phyloP scores from a whole-genome alignment of 2,888 invertebrate species.

The Phyto melanocephala region DNA sequence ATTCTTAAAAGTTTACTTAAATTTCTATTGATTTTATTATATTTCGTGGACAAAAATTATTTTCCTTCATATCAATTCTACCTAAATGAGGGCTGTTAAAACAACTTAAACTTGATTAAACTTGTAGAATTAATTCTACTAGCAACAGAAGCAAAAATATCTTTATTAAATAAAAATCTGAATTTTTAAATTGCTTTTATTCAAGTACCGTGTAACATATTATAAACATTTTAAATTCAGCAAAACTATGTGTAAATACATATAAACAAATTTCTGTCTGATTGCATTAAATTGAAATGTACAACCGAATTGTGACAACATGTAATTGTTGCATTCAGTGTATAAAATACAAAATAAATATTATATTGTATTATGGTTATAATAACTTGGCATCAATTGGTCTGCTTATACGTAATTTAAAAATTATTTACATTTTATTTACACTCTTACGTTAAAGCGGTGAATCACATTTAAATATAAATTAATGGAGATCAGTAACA shows the following conservation, averaged over 20 bases:
- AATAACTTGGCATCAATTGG: neutral
- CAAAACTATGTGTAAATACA: too few relatives aligned
- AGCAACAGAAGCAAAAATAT: neutral
- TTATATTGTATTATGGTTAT: conserved; percentile 4
- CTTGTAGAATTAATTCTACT: neutral
- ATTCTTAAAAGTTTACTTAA: too few relatives aligned
- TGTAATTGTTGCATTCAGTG: conserved; percentile 38
- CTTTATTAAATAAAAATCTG: conserved; percentile 16
- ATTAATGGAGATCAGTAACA: too few relatives aligned
- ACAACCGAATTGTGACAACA: conserved; percentile 75
- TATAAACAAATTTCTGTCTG: conserved; percentile 27
- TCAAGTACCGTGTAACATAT: neutral
- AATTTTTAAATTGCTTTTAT: conserved; percentile 12
- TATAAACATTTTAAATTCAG: neutral
- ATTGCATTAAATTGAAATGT: conserved; percentile 74
- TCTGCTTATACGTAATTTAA: neutral
- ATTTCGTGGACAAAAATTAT: too few relatives aligned
- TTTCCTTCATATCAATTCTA: too few relatives aligned
- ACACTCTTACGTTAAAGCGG: too few relatives aligned
- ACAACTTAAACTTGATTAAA: neutral
- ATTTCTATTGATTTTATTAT: too few relatives aligned
- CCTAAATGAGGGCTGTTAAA: neutral
- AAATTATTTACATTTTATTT: neutral
- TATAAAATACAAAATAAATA: conserved; percentile 17
- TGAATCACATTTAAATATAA: neutral